Conservation (phyloP, 2,113 vertebrate species). For the Atractosteus spatula region DNA sequence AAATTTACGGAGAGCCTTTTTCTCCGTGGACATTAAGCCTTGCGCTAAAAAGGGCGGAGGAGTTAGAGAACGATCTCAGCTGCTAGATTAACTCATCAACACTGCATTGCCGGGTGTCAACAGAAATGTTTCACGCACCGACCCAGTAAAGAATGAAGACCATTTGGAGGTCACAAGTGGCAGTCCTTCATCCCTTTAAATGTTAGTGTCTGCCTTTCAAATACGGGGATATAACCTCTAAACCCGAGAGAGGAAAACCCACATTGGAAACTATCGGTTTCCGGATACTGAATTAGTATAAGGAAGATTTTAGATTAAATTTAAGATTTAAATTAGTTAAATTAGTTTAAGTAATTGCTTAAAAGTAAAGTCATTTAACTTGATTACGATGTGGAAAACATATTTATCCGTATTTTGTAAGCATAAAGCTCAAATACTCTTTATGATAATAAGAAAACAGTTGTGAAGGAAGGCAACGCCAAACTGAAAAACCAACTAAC, state of each 20-base stretch:
- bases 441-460: too few species aligned
- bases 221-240: slow-evolving; percentile 61
- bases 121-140: slow-evolving; percentile 74
- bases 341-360: too few species aligned
- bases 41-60: slow-evolving; percentile 50
- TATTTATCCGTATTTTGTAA: too few species aligned
- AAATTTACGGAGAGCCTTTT: slow-evolving; percentile 43
- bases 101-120: slow-evolving; percentile 75
- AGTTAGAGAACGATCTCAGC: slow-evolving; percentile 75
- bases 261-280: slow-evolving; percentile 32
- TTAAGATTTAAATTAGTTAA: too few species aligned
- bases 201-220: slow-evolving; percentile 70
- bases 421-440: too few species aligned
- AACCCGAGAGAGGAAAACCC: slow-evolving; percentile 52
- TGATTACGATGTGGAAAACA: too few species aligned
- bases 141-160: slow-evolving; percentile 72
- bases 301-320: too few species aligned
- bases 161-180: slow-evolving; percentile 72
- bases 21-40: slow-evolving; percentile 48
- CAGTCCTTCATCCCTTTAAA: slow-evolving; percentile 63
- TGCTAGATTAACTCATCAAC: slow-evolving; percentile 82
- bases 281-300: slow-evolving; percentile 8
- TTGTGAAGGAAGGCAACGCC: too few species aligned
- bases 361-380: too few species aligned
- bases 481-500: too few species aligned